Percentiles rank a stretch among this genome's conserved stretches.
These are phyloP conservation scores for Zeuzera pyrina DNA, from an alignment of 2,888 invertebrate genomes.

Conservation along the genomic window DNA sequence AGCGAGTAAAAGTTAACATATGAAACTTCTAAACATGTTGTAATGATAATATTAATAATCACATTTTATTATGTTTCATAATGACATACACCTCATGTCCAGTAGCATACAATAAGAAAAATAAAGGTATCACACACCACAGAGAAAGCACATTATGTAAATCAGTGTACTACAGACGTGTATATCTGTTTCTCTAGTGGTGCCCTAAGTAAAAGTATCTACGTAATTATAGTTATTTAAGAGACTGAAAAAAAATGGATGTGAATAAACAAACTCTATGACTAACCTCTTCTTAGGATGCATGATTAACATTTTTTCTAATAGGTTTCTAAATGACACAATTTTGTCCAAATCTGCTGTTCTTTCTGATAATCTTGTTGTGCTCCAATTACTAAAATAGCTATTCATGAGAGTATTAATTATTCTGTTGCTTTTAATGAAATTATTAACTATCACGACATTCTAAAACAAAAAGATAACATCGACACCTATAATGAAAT, in stretches of 20 bases:
- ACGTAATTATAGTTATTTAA: no score
- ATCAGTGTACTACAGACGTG: no score
- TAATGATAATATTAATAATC: not conserved
- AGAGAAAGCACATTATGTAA: no score
- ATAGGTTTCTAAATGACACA: conserved; percentile 17
- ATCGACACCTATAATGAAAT: no score
- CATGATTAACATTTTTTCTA: conserved; percentile 36
- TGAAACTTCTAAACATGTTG: not conserved
- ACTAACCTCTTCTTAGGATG: conserved; percentile 30
- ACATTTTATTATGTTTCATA: not conserved
- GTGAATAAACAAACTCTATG: conserved; percentile 31
- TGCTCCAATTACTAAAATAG: conserved; percentile 19
- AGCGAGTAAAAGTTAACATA: no score
- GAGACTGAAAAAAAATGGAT: no score
- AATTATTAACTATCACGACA: conserved; percentile 5
- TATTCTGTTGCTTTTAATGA: conserved; percentile 18
- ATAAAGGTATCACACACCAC: no score
- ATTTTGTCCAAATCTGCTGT: conserved; percentile 20
- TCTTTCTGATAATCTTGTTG: conserved; percentile 5
- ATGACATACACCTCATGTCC: not conserved
- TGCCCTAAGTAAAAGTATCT: no score
- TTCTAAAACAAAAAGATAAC: conserved; percentile 27
- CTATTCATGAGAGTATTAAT: conserved; percentile 11
- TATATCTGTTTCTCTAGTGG: no score
- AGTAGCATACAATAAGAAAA: no score